Evolutionary conservation across 2,888 invertebrate species (phyloP), one percentile per base, ranked within the genome.

Genomic region (Thalpophila matura): DNA sequence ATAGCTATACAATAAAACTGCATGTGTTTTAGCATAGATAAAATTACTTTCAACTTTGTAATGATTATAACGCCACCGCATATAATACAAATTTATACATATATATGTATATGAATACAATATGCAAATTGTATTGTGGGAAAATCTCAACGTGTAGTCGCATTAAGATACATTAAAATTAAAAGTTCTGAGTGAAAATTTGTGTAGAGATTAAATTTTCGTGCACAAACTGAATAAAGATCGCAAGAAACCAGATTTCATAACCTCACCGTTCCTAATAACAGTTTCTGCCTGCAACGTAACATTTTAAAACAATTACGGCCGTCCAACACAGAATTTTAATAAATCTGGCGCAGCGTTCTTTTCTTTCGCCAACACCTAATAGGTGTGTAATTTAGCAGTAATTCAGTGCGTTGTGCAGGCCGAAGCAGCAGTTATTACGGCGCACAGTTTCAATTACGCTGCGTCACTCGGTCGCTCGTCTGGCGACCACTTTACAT

Each of bases 341-440:
- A 58, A 62, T 70, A 70, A 74, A 77, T 67, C 60, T 51, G 43
- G 65, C 43, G 42, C 57, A 70, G 62, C 42, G 45, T 60, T 67
- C 59, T 26, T 65, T 75, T 49, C 46, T 62, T 67, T 18, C 61
- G 43, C 22, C 20, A 27, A 60, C 43, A 54, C 53, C 43, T 79
- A 78, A 71, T 76, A 65, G 69, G 74, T 71, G 56, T 74, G 55
- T 74, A 79, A 79, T 79, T 79, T 76, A 55, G 71, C 37, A 60
- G 65, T 64, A 78, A 78, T 67, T 68, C 62, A 62, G 57, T 74
- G 67, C 70, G 77, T 77, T 43, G 65, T 62, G 64, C 68, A 66
- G 68, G 47, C 60, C 57, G 64, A 50, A 61, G 65, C 62, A 54
- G 68, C 50, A 43, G 69, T 74, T 69, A 79, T 76, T 71, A 71